phyloP scores from a whole-genome alignment of 2,797 vertebrate genomes.

The Halcyon smyrnensis region DNA sequence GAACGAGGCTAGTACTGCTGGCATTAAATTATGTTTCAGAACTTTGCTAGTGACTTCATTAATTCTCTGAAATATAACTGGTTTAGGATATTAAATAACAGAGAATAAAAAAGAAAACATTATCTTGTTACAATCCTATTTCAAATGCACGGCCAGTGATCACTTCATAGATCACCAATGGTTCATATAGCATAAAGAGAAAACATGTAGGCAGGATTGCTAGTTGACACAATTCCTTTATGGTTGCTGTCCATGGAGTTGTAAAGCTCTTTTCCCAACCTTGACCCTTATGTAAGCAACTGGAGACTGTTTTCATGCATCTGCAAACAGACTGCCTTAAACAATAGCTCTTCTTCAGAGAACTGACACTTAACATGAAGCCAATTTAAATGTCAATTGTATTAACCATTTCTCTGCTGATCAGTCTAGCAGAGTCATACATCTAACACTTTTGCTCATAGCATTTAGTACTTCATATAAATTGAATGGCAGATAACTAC shows the following conservation, averaged over 20 bases:
- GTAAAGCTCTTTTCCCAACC: constrained; percentile 51
- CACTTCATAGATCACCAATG: not conserved
- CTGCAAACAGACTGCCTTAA: constrained; percentile 42
- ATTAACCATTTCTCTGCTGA: constrained; percentile 56
- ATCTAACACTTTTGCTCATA: not conserved
- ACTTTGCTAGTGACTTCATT: not conserved
- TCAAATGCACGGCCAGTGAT: not conserved
- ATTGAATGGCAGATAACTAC: not conserved
- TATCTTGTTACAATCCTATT: not conserved
- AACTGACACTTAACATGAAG: constrained; percentile 58
- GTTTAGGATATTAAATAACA: not conserved
- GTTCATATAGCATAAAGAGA: not conserved
- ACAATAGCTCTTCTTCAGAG: constrained; percentile 61
- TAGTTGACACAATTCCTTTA: constrained; percentile 32
- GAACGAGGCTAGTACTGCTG: not conserved
- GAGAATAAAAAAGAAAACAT: not conserved
- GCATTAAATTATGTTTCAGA: not conserved
- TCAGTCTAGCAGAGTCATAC: not conserved
- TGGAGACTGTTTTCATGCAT: constrained; percentile 28
- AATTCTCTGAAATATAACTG: not conserved
- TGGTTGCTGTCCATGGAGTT: not conserved
- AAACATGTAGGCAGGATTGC: not conserved
- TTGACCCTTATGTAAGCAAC: constrained; percentile 50
- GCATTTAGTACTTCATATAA: not conserved
- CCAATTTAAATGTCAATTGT: constrained; percentile 56